Evolutionary conservation across 2,888 invertebrate genomes (phyloP).

Genomic region (Rhaphigaster nebulosa): DNA sequence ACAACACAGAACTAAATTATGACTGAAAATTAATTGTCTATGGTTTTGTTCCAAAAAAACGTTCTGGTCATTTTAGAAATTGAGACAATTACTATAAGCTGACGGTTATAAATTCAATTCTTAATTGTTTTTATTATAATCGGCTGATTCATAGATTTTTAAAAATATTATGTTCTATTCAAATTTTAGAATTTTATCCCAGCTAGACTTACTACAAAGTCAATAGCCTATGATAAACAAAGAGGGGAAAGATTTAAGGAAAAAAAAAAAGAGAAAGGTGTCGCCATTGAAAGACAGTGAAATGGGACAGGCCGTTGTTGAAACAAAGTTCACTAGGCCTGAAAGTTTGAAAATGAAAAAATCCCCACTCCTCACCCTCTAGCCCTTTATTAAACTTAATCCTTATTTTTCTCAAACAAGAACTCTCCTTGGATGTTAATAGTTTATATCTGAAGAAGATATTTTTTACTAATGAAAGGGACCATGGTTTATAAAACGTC

Average conservation of each 20-base stretch:
- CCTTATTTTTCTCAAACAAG: conserved; percentile 15
- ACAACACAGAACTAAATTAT: no score
- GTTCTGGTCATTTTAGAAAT: no score
- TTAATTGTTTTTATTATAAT: no score
- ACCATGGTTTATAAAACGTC: not conserved
- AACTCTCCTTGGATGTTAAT: not conserved
- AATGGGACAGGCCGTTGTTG: conserved; percentile 6
- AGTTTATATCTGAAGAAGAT: not conserved
- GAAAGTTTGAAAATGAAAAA: conserved; percentile 45
- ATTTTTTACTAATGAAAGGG: not conserved
- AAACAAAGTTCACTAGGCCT: conserved; percentile 28
- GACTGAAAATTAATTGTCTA: no score
- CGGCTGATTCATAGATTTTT: no score
- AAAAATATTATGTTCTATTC: no score
- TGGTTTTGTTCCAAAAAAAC: no score
- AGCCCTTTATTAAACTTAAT: conserved; percentile 39
- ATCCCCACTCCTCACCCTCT: not conserved
- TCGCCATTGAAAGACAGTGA: conserved; percentile 18
- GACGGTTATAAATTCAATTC: no score
- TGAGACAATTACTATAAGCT: no score
- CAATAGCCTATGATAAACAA: not conserved
- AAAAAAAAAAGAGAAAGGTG: not conserved
- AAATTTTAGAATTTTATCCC: no score
- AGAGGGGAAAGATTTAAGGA: not conserved
- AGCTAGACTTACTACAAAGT: not conserved